Evolutionary conservation across 2,797 vertebrate species (phyloP).

Genomic region (Gymnothorax reevesii): DNA sequence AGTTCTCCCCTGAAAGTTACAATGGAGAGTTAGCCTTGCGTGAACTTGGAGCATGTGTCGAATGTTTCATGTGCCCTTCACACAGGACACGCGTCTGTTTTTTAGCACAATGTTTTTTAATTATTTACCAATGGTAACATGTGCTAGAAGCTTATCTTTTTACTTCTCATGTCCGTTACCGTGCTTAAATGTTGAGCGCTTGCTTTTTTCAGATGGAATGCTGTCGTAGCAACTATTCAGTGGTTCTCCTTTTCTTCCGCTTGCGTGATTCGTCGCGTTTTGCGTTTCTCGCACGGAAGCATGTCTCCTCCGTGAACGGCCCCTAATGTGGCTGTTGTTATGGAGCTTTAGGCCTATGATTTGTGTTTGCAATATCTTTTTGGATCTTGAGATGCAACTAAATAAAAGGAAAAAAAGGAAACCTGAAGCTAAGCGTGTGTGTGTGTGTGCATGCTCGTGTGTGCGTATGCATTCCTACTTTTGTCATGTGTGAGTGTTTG

Average conservation of each 20-base stretch:
- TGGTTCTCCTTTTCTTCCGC: too few species aligned
- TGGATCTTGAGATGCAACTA: background rate
- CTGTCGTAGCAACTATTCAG: too few species aligned
- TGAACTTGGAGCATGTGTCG: slow-evolving; percentile 51
- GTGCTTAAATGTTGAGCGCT: too few species aligned
- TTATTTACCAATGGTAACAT: too few species aligned
- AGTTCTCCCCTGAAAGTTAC: slow-evolving; percentile 50
- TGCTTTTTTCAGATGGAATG: too few species aligned
- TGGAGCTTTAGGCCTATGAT: slow-evolving; percentile 8
- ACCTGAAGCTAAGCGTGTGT: slow-evolving; percentile 28
- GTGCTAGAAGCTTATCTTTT: too few species aligned
- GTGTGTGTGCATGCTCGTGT: background rate
- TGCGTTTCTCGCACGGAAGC: too few species aligned
- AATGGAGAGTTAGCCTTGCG: slow-evolving; percentile 47
- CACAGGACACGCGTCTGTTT: too few species aligned
- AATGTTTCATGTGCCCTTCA: background rate
- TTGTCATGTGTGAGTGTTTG: background rate
- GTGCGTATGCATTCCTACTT: slow-evolving; percentile 13
- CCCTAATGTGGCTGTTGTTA: slow-evolving; percentile 42
- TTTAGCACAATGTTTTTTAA: too few species aligned
- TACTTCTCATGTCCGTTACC: too few species aligned
- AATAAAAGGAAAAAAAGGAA: background rate
- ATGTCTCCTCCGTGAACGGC: too few species aligned
- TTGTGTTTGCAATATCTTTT: background rate
- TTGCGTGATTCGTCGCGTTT: too few species aligned